A percentile compares a stretch with the other conserved stretches of the same genome.
phyloP scores from a whole-genome alignment of 2,113 vertebrate species.

The Tachysurus vachellii region DNA sequence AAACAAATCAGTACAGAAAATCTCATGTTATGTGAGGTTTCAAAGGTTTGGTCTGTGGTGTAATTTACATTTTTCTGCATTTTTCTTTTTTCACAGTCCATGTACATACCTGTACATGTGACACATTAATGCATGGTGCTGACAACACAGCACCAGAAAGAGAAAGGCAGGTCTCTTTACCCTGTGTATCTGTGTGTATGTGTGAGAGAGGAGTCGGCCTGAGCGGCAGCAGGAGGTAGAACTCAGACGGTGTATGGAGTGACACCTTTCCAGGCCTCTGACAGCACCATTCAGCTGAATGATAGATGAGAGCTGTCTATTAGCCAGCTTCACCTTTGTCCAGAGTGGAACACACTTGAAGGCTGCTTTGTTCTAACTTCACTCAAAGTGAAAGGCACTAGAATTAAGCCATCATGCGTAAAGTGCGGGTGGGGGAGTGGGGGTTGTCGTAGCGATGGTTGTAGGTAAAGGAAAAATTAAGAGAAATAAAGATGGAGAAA shows the following conservation, averaged over 20 bases:
- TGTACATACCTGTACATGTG: constrained; percentile 9
- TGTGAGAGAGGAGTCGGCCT: constrained; percentile 25
- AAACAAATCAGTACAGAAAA: neutral
- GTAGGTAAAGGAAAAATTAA: constrained; percentile 34
- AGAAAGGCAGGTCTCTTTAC: constrained; percentile 9
- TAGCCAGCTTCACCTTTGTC: constrained; percentile 78
- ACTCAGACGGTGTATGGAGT: constrained; percentile 63
- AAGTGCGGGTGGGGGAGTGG: constrained; percentile 35
- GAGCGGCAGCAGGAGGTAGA: constrained; percentile 66
- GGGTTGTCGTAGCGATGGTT: constrained; percentile 15
- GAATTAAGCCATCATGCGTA: constrained; percentile 75
- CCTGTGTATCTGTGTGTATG: neutral
- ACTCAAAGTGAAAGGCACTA: constrained; percentile 65
- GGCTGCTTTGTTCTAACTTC: constrained; percentile 70
- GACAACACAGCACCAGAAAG: neutral
- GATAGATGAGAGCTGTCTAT: constrained; percentile 81
- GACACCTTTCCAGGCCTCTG: constrained; percentile 72
- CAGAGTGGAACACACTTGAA: constrained; percentile 74
- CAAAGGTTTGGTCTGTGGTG: neutral
- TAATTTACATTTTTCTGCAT: neutral
- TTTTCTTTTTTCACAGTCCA: neutral
- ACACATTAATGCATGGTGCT: constrained; percentile 22
- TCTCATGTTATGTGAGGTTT: too few species aligned
- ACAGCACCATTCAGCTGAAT: constrained; percentile 74
- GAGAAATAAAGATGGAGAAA: neutral